Evolutionary conservation across 2,797 vertebrate species (phyloP).

Genomic region (Etheostoma perlongum): DNA sequence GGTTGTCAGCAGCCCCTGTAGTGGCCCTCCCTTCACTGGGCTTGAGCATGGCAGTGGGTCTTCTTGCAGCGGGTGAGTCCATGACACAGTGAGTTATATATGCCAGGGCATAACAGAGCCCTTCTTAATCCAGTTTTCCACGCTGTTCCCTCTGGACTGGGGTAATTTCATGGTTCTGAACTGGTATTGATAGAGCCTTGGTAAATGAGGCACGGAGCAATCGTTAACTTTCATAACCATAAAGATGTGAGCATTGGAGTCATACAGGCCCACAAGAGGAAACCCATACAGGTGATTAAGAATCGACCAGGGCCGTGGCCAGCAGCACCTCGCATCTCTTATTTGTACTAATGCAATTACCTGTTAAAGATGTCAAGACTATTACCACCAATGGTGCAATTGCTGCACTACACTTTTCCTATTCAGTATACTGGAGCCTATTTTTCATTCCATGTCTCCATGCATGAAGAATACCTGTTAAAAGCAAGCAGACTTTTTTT

Average conservation of each 20-base stretch:
- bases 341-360: conserved; percentile 80
- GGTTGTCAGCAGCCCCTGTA: conserved; percentile 50
- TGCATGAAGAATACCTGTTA: conserved; percentile 19
- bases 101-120: conserved; percentile 77
- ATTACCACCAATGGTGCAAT: conserved; percentile 64
- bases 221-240: conserved; percentile 86
- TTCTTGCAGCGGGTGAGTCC: conserved; percentile 53
- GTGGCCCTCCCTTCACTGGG: conserved; percentile 17
- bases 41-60: conserved; percentile 62
- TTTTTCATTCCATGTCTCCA: conserved; percentile 6
- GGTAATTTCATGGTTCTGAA: conserved; percentile 87
- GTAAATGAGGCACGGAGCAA: conserved; percentile 82
- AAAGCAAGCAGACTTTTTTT: not conserved
- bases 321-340: conserved; percentile 64
- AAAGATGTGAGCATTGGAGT: conserved; percentile 83
- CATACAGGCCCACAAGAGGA: conserved; percentile 74
- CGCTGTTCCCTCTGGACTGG: conserved; percentile 78
- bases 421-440: conserved; percentile 38
- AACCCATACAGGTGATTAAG: conserved; percentile 84
- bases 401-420: conserved; percentile 32
- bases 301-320: conserved; percentile 75
- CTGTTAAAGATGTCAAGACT: conserved; percentile 74
- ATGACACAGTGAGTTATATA: conserved; percentile 79
- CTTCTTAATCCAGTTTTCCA: conserved; percentile 85
- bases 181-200: conserved; percentile 84